Conservation (phyloP, 2,113 vertebrate genomes). For the Bambusicola thoracicus region DNA sequence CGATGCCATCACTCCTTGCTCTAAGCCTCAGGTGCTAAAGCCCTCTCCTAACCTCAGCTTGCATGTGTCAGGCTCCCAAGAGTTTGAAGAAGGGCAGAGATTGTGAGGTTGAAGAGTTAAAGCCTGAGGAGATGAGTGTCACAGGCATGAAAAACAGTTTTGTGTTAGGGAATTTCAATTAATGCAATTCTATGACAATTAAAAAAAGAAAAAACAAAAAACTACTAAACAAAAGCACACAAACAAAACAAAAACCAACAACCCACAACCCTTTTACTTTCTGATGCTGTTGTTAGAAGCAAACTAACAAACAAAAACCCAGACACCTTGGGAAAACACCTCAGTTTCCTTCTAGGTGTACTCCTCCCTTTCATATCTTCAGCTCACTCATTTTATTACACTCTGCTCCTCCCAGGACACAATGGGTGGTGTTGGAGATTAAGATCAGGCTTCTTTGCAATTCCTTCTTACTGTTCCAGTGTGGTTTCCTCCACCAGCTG, state of each 20-base stretch:
- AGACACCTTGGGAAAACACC: background rate
- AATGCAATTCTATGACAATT: background rate
- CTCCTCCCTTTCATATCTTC: background rate
- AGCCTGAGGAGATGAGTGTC: background rate
- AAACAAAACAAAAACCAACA: background rate
- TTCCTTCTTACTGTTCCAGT: background rate
- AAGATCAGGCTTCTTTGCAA: background rate
- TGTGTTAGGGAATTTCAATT: background rate
- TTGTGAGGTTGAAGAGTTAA: background rate
- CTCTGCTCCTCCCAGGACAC: background rate
- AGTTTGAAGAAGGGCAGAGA: background rate
- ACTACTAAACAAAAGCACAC: background rate
- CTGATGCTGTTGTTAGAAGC: background rate
- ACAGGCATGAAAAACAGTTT: background rate
- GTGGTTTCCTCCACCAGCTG: accelerated
- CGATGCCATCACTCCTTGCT: background rate
- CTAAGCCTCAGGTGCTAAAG: background rate
- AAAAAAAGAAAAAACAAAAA: background rate
- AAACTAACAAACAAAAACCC: background rate
- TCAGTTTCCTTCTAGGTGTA: background rate
- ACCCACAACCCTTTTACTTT: background rate
- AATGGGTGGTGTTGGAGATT: accelerated
- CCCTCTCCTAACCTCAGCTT: background rate
- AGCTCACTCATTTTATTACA: background rate
- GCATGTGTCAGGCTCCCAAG: background rate